Conservation (phyloP, 92 coral and sea anemone genomes). For the Palythoa caribaeorum region DNA sequence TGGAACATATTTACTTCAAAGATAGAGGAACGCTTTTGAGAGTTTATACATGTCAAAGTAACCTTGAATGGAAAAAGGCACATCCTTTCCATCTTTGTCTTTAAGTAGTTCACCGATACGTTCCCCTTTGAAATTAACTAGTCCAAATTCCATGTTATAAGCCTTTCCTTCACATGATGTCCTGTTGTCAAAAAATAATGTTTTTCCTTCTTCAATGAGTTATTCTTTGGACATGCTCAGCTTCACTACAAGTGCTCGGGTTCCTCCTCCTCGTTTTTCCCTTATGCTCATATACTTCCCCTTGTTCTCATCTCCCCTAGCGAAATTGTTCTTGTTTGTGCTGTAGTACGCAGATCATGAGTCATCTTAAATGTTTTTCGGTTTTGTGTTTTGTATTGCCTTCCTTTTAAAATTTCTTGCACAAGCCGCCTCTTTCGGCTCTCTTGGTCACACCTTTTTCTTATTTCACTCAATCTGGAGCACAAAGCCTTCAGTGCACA, state of each 20-base stretch:
- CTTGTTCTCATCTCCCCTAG: slow-evolving; percentile 11
- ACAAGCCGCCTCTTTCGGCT: slow-evolving; percentile 11
- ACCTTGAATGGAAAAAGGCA: slow-evolving; percentile 17
- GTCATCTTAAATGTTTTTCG: not conserved
- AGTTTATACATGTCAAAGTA: slow-evolving; percentile 42
- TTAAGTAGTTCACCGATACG: not conserved
- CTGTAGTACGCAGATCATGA: not conserved
- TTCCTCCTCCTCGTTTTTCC: slow-evolving; percentile 33
- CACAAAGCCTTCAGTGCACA: slow-evolving; percentile 2
- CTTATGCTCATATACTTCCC: slow-evolving; percentile 28
- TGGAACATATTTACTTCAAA: slow-evolving; percentile 18
- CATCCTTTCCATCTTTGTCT: not conserved
- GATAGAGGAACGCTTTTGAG: slow-evolving; percentile 21
- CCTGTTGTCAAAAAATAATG: slow-evolving; percentile 1
- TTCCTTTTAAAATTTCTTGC: slow-evolving; percentile 8
- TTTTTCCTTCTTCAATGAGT: slow-evolving; percentile 22
- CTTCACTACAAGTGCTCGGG: not conserved
- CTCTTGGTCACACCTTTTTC: not conserved
- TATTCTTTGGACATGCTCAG: not conserved
- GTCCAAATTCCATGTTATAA: slow-evolving; percentile 21
- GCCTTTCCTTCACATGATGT: not conserved
- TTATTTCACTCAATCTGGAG: not conserved
- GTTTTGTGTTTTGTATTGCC: not conserved
- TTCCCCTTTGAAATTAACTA: slow-evolving; percentile 41
- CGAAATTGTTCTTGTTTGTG: not conserved